Percentiles rank a stretch among this genome's conserved stretches.
phyloP scores from a whole-genome alignment of 2,797 vertebrate genomes.

The Brotula barbata region DNA sequence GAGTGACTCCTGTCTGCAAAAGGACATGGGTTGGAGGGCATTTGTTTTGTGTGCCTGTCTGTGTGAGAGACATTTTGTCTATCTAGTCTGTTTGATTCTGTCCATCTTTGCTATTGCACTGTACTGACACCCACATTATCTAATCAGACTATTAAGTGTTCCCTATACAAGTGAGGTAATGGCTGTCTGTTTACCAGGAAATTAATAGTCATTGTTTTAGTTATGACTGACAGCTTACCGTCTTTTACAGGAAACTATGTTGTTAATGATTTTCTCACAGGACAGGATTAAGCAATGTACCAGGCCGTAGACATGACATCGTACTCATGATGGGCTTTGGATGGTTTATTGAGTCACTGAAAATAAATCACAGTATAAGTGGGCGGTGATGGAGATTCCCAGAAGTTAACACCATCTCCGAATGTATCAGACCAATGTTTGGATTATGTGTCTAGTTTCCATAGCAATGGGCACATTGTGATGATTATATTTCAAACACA shows the following conservation, averaged over 20 bases:
- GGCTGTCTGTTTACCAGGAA: conserved; percentile 48
- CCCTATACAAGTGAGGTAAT: conserved; percentile 24
- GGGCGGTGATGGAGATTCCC: conserved; percentile 43
- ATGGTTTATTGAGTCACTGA: conserved; percentile 71
- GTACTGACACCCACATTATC: conserved; percentile 26
- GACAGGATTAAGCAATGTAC: conserved; percentile 32
- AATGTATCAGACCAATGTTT: conserved; percentile 67
- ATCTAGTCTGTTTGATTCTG: not conserved
- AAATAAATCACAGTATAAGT: conserved; percentile 49
- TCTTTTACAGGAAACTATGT: conserved; percentile 55
- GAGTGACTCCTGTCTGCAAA: conserved; percentile 52
- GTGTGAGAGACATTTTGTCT: too few species aligned
- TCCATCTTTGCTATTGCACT: not conserved
- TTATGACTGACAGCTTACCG: conserved; percentile 44
- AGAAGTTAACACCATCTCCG: conserved; percentile 55
- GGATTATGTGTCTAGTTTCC: conserved; percentile 59
- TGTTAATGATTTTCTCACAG: conserved; percentile 47
- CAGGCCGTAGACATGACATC: conserved; percentile 52
- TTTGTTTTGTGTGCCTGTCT: conserved; percentile 5
- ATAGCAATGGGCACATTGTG: conserved; percentile 49
- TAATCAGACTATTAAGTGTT: conserved; percentile 36
- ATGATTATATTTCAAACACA: conserved; percentile 39
- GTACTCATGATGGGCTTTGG: conserved; percentile 32
- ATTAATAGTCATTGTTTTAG: conserved; percentile 56
- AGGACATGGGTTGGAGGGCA: conserved; percentile 20